A percentile compares a stretch with the other conserved stretches of the same genome.
Conservation (phyloP, 1,140 invertebrate species). For the Trachelipus rathkii region DNA sequence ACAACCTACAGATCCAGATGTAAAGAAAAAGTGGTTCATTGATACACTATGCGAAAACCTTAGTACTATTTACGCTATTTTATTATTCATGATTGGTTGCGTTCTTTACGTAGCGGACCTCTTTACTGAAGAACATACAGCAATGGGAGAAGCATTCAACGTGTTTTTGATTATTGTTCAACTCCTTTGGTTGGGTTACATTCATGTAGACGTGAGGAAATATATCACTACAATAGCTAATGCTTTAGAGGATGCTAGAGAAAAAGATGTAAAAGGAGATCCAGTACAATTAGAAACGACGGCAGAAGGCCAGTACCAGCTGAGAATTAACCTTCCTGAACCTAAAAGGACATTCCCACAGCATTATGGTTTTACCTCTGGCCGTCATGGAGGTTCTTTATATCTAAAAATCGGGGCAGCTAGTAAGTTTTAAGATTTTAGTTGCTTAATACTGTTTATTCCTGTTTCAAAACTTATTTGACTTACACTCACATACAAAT, state of each 20-base stretch:
- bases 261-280: constrained; percentile 36
- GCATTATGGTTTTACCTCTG: constrained; percentile 49
- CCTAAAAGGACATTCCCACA: constrained; percentile 38
- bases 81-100: constrained; percentile 61
- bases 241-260: constrained; percentile 41
- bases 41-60: constrained; percentile 40
- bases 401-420: constrained; percentile 69
- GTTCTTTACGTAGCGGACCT: constrained; percentile 61
- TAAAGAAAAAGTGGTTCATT: constrained; percentile 36
- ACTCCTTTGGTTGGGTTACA: constrained; percentile 58
- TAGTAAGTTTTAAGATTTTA: constrained; percentile 52
- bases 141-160: constrained; percentile 61
- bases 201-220: constrained; percentile 60
- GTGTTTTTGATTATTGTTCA: constrained; percentile 58
- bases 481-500: too few species aligned
- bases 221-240: constrained; percentile 54
- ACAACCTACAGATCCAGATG: constrained; percentile 32
- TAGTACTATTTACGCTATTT: constrained; percentile 62
- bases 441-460: too few species aligned
- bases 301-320: constrained; percentile 42
- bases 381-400: constrained; percentile 64
- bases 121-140: constrained; percentile 52
- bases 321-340: constrained; percentile 42
- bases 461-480: too few species aligned
- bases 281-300: constrained; percentile 58